Percentiles rank a stretch among this genome's conserved stretches.
Conservation (phyloP, 2,113 vertebrate genomes). For the Pteronura brasiliensis region DNA sequence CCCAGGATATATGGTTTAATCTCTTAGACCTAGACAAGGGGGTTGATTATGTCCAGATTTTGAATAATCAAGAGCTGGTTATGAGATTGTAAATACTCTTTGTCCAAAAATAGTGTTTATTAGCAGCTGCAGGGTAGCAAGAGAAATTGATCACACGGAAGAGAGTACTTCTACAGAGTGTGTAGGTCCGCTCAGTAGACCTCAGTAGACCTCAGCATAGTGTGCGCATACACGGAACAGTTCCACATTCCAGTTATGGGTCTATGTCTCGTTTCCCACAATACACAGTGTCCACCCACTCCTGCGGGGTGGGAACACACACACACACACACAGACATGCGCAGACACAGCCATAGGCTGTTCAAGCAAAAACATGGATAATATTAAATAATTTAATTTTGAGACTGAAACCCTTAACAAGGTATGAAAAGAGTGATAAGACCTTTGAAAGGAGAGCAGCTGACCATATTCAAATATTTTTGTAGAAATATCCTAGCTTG, state of each 20-base stretch:
- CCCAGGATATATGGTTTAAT: background rate
- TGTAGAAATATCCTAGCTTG: background rate
- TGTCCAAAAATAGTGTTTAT: background rate
- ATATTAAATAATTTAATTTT: slow-evolving; percentile 35
- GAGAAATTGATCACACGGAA: background rate
- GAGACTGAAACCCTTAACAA: background rate
- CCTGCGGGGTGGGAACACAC: background rate
- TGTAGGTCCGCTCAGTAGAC: background rate
- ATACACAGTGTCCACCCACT: background rate
- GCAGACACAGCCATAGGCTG: slow-evolving; percentile 4
- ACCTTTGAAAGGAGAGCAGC: background rate
- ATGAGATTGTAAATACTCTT: slow-evolving; percentile 3
- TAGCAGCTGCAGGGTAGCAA: background rate
- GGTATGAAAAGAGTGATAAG: background rate
- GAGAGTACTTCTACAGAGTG: background rate
- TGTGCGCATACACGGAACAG: background rate
- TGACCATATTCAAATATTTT: slow-evolving; percentile 38
- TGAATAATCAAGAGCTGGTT: background rate
- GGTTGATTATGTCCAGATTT: background rate
- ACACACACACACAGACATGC: background rate
- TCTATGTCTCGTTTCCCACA: background rate
- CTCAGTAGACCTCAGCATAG: no score
- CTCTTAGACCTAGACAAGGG: background rate
- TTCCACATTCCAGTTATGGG: background rate
- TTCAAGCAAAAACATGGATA: background rate